These are phyloP conservation scores for Pediacus dermestoides DNA, from an alignment of 2,888 invertebrate species.

Conservation along the genomic window DNA sequence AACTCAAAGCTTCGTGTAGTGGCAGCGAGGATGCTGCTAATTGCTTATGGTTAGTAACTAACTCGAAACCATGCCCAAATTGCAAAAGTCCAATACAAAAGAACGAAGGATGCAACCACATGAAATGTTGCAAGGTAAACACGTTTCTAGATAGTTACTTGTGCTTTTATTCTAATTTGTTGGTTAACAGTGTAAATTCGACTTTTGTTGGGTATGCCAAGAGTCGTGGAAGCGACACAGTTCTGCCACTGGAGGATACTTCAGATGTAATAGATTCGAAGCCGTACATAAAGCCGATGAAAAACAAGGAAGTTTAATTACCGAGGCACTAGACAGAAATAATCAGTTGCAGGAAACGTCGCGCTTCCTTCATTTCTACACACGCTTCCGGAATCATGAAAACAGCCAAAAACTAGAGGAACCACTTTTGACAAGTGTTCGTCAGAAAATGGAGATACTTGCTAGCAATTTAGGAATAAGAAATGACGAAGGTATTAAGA, in stretches of 20 bases:
- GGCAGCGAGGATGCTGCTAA: conserved; percentile 62
- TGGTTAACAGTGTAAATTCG: conserved; percentile 60
- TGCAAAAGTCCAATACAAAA: conserved; percentile 70
- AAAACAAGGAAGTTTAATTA: conserved; percentile 55
- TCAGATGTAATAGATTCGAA: conserved; percentile 59
- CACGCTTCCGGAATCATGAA: conserved; percentile 62
- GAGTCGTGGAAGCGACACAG: conserved; percentile 69
- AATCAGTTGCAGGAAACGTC: conserved; percentile 60
- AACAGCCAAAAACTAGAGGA: conserved; percentile 63
- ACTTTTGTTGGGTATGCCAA: conserved; percentile 71
- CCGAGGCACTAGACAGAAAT: conserved; percentile 58
- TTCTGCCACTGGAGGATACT: conserved; percentile 67
- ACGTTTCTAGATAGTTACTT: not conserved
- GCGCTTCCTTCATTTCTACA: conserved; percentile 64
- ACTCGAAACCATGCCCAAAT: conserved; percentile 68
- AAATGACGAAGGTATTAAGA: conserved; percentile 43
- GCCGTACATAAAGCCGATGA: conserved; percentile 62
- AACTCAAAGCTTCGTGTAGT: conserved; percentile 52
- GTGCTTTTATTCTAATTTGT: too few species aligned
- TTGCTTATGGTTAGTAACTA: conserved; percentile 65
- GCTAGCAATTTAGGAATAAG: conserved; percentile 52
- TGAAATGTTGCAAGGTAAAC: conserved; percentile 66
- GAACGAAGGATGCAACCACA: conserved; percentile 70
- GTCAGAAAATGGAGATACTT: conserved; percentile 61
- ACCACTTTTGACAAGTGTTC: conserved; percentile 56